Conservation (phyloP, 2,797 vertebrate species). For the Synanceia verrucosa region DNA sequence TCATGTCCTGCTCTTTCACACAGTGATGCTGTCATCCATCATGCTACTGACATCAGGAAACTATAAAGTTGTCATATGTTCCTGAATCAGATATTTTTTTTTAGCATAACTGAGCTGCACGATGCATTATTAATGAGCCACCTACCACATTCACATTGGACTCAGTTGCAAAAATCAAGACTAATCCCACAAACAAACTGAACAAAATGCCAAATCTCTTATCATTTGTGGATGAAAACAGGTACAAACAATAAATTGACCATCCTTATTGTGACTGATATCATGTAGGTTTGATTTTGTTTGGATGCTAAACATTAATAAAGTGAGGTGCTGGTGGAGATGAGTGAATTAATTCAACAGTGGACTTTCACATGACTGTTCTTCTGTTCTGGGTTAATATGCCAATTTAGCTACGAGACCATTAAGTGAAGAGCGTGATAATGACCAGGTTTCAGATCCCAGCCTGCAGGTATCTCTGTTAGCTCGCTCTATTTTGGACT, state of each 20-base stretch:
- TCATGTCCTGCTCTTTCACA: background rate
- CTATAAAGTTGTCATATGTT: constrained; percentile 10
- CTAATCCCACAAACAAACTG: background rate
- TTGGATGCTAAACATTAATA: background rate
- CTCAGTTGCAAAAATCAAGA: background rate
- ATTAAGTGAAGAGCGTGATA: background rate
- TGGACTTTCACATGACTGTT: background rate
- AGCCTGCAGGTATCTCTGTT: constrained; percentile 26
- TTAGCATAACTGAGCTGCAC: constrained; percentile 8
- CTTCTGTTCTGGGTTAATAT: background rate
- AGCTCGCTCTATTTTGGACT: constrained; percentile 55
- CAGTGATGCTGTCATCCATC: background rate
- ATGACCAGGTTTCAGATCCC: constrained; percentile 40
- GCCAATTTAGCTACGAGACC: background rate
- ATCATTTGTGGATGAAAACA: background rate
- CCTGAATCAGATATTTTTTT: constrained; percentile 37
- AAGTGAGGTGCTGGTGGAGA: too few species aligned
- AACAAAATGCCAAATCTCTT: background rate
- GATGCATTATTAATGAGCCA: constrained; percentile 2
- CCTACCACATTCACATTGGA: background rate
- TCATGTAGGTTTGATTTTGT: background rate
- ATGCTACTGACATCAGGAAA: constrained; percentile 5
- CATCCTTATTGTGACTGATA: background rate
- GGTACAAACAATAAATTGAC: background rate
- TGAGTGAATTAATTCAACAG: too few species aligned